Conservation (phyloP, 23 tunicate species). For the Styela clava region DNA sequence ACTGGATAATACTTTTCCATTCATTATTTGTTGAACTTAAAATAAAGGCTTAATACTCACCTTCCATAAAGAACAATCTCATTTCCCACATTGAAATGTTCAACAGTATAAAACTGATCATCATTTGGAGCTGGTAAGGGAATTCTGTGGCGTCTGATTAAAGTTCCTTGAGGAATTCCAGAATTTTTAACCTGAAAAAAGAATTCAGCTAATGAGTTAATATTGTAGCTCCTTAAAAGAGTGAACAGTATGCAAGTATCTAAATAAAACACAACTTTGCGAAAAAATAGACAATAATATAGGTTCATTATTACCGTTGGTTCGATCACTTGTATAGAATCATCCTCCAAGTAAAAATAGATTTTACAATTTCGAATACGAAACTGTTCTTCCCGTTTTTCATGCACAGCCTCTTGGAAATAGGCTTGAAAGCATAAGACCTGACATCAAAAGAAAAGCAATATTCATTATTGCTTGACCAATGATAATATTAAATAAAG, state of each 20-base stretch:
- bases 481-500: not conserved
- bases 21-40: too few relatives aligned
- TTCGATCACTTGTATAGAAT: slow-evolving; percentile 97
- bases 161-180: slow-evolving; percentile 95
- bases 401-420: slow-evolving; percentile 95
- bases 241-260: not conserved
- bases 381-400: slow-evolving; percentile 89
- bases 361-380: slow-evolving; percentile 85
- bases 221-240: not conserved
- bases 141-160: slow-evolving; percentile 91
- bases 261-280: too few relatives aligned
- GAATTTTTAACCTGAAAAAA: slow-evolving; percentile 71
- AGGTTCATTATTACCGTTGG: slow-evolving; percentile 48
- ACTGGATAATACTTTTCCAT: not conserved
- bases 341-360: slow-evolving; percentile 97
- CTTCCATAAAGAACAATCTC: slow-evolving; percentile 92
- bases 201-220: too few relatives aligned
- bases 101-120: slow-evolving; percentile 88
- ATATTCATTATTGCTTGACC: too few relatives aligned
- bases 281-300: too few relatives aligned
- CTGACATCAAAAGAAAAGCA: slow-evolving; percentile 32
- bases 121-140: slow-evolving; percentile 86
- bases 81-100: slow-evolving; percentile 96
- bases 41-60: too few relatives aligned
- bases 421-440: slow-evolving; percentile 86